Conservation (phyloP, 2,113 vertebrate species). For the Corythoichthys intestinalis region DNA sequence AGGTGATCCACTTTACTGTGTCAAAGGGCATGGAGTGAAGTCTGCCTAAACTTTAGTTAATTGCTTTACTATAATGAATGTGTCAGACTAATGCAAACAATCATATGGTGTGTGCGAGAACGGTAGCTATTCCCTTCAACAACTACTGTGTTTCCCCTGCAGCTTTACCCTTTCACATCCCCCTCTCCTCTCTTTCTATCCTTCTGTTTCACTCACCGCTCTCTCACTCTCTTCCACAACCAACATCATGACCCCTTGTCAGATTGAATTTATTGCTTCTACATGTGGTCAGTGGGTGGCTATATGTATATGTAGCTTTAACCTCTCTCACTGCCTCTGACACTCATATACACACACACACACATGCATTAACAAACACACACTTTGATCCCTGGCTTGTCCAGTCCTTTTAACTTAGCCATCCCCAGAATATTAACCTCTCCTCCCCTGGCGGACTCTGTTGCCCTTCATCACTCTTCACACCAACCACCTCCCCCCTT, state of each 20-base stretch:
- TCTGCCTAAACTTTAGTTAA: too few species aligned
- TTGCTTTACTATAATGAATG: too few species aligned
- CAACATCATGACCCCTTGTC: constrained; percentile 38
- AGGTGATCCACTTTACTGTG: too few species aligned
- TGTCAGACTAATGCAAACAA: too few species aligned
- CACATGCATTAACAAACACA: constrained; percentile 8
- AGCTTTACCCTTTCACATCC: constrained; percentile 19
- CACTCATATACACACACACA: constrained; percentile 15
- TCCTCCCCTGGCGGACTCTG: constrained; percentile 35
- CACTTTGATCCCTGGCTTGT: constrained; percentile 68
- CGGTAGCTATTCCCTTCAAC: too few species aligned
- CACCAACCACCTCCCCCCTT: constrained; percentile 37
- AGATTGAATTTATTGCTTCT: constrained; percentile 57
- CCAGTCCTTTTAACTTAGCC: constrained; percentile 66
- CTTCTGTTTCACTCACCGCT: constrained; percentile 4
- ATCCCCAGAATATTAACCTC: constrained; percentile 63
- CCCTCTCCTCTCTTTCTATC: constrained; percentile 9
- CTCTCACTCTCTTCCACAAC: neutral
- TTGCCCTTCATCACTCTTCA: constrained; percentile 33
- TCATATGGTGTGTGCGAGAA: too few species aligned
- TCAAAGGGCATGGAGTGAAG: too few species aligned
- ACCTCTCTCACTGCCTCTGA: constrained; percentile 41
- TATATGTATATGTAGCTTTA: constrained; percentile 56
- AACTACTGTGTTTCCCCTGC: constrained; percentile 48
- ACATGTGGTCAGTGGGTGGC: constrained; percentile 59